A percentile compares a stretch with the other conserved stretches of the same genome.
Evolutionary conservation across 2,113 vertebrate genomes (phyloP).

Genomic region (Proteles cristata): DNA sequence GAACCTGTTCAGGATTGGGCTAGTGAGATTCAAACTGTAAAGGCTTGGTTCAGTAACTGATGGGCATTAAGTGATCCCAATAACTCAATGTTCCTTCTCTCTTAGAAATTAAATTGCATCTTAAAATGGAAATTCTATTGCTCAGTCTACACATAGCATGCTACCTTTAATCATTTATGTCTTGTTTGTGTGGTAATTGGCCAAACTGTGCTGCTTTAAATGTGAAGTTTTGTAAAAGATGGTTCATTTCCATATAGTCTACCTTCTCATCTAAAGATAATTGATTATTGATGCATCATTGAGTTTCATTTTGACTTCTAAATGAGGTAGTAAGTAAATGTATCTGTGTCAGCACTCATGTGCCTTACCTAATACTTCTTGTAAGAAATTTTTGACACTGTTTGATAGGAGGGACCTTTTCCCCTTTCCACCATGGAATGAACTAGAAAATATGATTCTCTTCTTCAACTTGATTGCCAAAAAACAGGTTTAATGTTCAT

Average conservation of each 20-base stretch:
- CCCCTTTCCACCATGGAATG: no score
- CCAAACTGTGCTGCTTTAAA: background rate
- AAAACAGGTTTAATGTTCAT: background rate
- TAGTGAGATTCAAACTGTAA: background rate
- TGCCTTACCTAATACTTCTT: background rate
- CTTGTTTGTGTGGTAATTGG: background rate
- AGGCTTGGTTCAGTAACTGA: background rate
- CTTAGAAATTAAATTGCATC: background rate
- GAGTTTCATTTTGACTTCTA: background rate
- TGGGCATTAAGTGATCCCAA: background rate
- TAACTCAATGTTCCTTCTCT: background rate
- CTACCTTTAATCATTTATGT: background rate
- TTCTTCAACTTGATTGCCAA: background rate
- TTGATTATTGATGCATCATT: background rate
- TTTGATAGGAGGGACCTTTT: background rate
- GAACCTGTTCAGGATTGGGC: background rate
- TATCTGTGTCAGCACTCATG: background rate
- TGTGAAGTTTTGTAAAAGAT: background rate
- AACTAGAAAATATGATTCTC: background rate
- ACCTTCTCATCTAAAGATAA: background rate
- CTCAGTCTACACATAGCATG: background rate
- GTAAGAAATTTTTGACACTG: background rate
- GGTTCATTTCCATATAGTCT: background rate
- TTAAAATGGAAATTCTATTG: background rate
- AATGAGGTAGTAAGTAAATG: background rate